Conservation (phyloP, 64 coral and sea anemone genomes). For the Cladopsammia gracilis region DNA sequence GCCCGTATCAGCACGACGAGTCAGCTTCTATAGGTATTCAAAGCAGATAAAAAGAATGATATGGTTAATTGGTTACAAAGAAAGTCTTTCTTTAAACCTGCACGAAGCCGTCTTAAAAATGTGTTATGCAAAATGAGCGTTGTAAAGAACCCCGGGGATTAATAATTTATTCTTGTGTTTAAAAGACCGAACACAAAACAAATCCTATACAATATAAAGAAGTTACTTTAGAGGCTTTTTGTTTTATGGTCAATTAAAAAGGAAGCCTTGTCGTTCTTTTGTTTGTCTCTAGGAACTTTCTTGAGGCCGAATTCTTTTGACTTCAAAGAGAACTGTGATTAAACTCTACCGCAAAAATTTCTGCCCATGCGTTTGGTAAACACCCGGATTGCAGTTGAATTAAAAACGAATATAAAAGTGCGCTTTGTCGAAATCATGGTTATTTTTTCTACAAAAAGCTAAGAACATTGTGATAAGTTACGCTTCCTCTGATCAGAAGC, state of each 20-base stretch:
- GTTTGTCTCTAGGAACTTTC: neutral
- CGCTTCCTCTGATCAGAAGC: too few species aligned
- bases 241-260: neutral
- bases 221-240: neutral
- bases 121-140: neutral
- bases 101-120: neutral
- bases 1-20: neutral
- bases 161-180: conserved; percentile 44
- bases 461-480: too few species aligned
- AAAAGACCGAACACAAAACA: conserved; percentile 33
- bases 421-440: neutral
- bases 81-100: neutral
- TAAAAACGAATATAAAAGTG: neutral
- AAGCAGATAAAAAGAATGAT: neutral
- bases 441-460: neutral
- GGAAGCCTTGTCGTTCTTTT: neutral
- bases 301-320: neutral
- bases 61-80: neutral
- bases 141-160: neutral
- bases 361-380: neutral
- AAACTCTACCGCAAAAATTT: neutral
- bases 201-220: conserved; percentile 11
- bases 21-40: neutral
- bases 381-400: neutral
- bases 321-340: neutral